Base-by-base conservation (phyloP, 2,888 invertebrate species). In the Gymnocheta viridis region DNA sequence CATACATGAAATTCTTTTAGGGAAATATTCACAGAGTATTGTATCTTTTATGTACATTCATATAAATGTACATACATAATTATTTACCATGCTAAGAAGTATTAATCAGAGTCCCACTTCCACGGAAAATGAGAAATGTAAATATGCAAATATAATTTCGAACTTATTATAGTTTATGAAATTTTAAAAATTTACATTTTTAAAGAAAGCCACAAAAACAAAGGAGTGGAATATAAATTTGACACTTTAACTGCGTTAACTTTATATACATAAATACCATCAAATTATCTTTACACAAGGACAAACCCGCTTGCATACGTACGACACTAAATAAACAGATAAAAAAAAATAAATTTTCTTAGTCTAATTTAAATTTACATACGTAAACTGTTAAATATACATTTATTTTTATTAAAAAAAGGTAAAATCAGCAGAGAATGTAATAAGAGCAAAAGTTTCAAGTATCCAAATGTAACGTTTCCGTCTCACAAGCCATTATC, bases 221-320 rank as follows among this genome's bases (percentile, higher is more conserved):
- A 10, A 54, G 51, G 32, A 32, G 12, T 17, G 56, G 9, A 14
- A 17, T 5, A 62, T 29, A 74, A 64, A 9, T 62, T 74, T 72
- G 77, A 66, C 56, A 82, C 67, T 82, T 70, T 77, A 72, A 66
- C 58, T 77, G 51, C 58, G 72, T 82, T 77, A 72, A 58, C 66
- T 82, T 72, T 49, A 19, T 67, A 67, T 60, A 72, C 17, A 29
- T 19, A 4, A 67, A 51, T 60, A 17, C 72, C 77, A 77, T 67
- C 32, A 70, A 77, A 54, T 66, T 56, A 70, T 32, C 58, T 58
- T 66, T 47, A 49, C 56, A 47, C 22, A 44, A n/a, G n/a, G 22
- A 60, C 66, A 81, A 12, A 70, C n/a, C n/a, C n/a, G n/a, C n/a
- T n/a, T n/a, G n/a, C 27, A 62, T 35, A 38, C 56, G n/a, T 22